Conservation (phyloP, 2,797 vertebrate species). For the Parambassis ranga region DNA sequence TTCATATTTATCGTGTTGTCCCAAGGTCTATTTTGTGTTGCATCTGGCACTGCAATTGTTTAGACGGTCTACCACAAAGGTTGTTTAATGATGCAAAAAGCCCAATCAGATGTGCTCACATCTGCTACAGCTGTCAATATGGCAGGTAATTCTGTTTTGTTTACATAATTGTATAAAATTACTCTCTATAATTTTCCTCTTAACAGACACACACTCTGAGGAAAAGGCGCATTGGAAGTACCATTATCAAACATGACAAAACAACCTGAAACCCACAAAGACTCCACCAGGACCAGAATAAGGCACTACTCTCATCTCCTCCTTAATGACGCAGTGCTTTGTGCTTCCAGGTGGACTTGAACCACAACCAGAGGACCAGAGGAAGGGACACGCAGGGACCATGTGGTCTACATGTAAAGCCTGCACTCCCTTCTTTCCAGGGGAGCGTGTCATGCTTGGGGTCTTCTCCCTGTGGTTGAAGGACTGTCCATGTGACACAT, state of each 20-base stretch:
- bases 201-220: not conserved
- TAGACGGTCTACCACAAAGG: not conserved
- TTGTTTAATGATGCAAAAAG: not conserved
- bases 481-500: slow-evolving; percentile 60
- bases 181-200: not conserved
- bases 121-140: not conserved
- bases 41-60: not conserved
- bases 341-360: slow-evolving; percentile 23
- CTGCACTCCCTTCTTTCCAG: slow-evolving; percentile 47
- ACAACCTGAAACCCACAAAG: not conserved
- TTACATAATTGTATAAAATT: slow-evolving; percentile 1
- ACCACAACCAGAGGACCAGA: too few species aligned
- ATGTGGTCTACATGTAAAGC: slow-evolving; percentile 66
- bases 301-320: slow-evolving; percentile 2
- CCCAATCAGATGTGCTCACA: slow-evolving; percentile 8
- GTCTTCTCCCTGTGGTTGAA: slow-evolving; percentile 51
- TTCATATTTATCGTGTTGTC: not conserved
- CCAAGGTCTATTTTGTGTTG: not conserved
- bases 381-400: slow-evolving; percentile 21
- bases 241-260: too few species aligned
- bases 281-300: not conserved
- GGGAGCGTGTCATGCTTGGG: slow-evolving; percentile 39
- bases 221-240: too few species aligned
- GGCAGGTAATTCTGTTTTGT: not conserved
- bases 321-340: slow-evolving; percentile 1